Conservation (phyloP, 2,797 vertebrate species). For the Rhadinocentrus ornatus region DNA sequence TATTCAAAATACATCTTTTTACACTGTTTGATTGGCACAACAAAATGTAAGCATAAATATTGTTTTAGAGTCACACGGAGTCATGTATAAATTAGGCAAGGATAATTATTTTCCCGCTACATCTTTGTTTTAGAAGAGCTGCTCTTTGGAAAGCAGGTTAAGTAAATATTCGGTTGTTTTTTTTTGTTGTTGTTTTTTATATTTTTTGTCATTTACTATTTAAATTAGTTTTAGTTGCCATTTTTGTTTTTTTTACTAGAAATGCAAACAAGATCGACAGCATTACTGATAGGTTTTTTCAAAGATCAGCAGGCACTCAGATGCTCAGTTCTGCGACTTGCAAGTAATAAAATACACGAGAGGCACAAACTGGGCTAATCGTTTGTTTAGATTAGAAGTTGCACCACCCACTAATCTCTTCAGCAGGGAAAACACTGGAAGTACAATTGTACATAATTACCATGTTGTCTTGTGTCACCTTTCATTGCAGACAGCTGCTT, state of each 20-base stretch:
- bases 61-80: neutral
- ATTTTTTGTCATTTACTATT: neutral
- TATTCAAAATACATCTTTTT: neutral
- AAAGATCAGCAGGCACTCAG: constrained; percentile 11
- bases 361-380: constrained; percentile 37
- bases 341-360: constrained; percentile 21
- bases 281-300: neutral
- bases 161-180: neutral
- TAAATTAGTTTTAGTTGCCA: neutral
- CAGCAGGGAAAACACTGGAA: constrained; percentile 44
- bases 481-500: constrained; percentile 37
- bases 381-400: constrained; percentile 45
- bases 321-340: constrained; percentile 26
- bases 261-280: constrained; percentile 1
- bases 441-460: constrained; percentile 45
- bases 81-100: neutral
- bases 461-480: constrained; percentile 39
- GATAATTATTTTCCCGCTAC: neutral
- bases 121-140: neutral
- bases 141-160: neutral
- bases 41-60: neutral
- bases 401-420: constrained; percentile 51
- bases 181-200: too few species aligned
- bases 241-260: neutral
- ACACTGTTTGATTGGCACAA: neutral